These are phyloP conservation scores for Polyodon spathula DNA, from an alignment of 2,113 vertebrate genomes.

Conservation along the genomic window DNA sequence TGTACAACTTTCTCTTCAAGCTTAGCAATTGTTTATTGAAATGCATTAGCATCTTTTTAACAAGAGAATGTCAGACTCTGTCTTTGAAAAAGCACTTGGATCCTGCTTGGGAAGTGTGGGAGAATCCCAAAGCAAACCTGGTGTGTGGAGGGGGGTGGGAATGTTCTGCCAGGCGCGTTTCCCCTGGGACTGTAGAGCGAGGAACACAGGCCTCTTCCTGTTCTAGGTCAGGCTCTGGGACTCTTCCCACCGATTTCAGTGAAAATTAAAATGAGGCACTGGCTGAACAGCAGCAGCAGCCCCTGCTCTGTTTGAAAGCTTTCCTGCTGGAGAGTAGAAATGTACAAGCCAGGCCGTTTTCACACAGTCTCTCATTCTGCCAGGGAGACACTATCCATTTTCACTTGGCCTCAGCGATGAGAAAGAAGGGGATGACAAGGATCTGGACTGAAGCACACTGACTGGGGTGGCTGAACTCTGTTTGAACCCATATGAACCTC, in stretches of 20 bases:
- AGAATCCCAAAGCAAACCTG: constrained; percentile 19
- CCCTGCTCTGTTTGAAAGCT: constrained; percentile 54
- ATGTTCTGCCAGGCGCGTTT: constrained; percentile 79
- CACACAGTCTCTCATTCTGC: constrained; percentile 57
- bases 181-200: constrained; percentile 67
- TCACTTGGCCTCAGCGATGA: constrained; percentile 15
- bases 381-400: constrained; percentile 23
- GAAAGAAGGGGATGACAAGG: constrained; percentile 23
- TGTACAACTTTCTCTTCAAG: too few species aligned
- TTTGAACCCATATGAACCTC: constrained; percentile 25
- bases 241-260: constrained; percentile 88
- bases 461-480: constrained; percentile 27
- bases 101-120: constrained; percentile 25
- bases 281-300: constrained; percentile 66
- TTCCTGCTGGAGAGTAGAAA: constrained; percentile 51
- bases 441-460: constrained; percentile 7
- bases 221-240: constrained; percentile 87
- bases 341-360: constrained; percentile 44
- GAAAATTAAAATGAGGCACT: constrained; percentile 76
- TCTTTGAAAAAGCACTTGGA: constrained; percentile 36
- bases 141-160: constrained; percentile 66
- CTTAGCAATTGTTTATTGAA: too few species aligned
- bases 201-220: constrained; percentile 74
- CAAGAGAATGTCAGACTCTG: too few species aligned
- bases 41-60: too few species aligned